A percentile compares a stretch with the other conserved stretches of the same genome.
Conservation (phyloP, 2,113 vertebrate genomes). For the Neolamprologus brichardi region DNA sequence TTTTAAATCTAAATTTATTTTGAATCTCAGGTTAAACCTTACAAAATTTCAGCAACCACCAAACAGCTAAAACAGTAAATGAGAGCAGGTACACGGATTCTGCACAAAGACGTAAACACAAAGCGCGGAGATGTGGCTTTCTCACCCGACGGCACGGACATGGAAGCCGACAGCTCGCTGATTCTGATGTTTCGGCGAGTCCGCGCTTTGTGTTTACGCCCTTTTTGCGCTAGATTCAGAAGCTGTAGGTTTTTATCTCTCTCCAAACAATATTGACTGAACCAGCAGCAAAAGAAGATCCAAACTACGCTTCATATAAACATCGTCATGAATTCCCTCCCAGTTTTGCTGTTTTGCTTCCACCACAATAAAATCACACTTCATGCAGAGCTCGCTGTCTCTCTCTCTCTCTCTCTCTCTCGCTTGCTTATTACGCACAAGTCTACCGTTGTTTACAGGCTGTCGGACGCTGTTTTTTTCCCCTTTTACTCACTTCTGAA, state of each 20-base stretch:
- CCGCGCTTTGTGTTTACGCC: accelerated
- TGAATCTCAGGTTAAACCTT: not conserved
- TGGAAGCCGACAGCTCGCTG: not conserved
- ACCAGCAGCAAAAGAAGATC: not conserved
- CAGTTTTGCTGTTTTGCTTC: not conserved
- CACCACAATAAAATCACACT: not conserved
- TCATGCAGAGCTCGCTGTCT: not conserved
- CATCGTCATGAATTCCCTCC: not conserved
- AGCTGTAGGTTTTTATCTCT: not conserved
- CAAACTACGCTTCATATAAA: not conserved
- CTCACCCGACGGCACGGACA: not conserved
- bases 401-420: not conserved
- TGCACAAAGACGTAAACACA: not conserved
- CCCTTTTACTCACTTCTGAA: not conserved
- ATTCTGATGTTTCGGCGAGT: accelerated
- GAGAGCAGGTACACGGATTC: accelerated
- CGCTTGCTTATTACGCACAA: not conserved
- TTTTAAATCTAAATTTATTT: not conserved
- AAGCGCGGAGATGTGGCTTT: not conserved
- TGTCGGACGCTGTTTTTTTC: accelerated
- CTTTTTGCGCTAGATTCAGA: not conserved
- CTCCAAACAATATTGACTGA: not conserved
- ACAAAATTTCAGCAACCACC: not conserved
- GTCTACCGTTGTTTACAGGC: accelerated
- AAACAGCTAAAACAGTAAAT: not conserved